Conservation (phyloP, 2,888 invertebrate species). For the Tenthredo scrophulariae region DNA sequence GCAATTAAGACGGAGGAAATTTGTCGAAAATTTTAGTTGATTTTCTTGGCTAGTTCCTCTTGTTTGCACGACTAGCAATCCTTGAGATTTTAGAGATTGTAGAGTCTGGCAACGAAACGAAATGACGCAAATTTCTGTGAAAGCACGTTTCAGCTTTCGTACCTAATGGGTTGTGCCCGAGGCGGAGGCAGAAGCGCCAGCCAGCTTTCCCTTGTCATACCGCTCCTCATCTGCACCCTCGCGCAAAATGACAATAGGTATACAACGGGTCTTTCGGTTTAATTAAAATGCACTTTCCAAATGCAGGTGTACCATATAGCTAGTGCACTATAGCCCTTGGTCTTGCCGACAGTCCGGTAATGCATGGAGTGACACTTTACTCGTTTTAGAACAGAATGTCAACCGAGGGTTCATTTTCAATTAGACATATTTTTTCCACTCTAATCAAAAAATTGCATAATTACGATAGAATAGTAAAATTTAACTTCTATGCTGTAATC, state of each 20-base stretch:
- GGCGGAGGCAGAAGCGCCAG: conserved; percentile 33
- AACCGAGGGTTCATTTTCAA: neutral
- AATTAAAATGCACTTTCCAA: conserved; percentile 63
- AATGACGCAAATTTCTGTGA: conserved; percentile 66
- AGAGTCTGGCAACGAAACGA: conserved; percentile 62
- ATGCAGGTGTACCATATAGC: conserved; percentile 18
- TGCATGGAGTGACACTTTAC: conserved; percentile 8
- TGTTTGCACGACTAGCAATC: conserved; percentile 35
- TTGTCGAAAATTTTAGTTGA: conserved; percentile 7
- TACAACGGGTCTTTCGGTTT: conserved; percentile 66
- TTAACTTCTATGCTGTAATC: neutral
- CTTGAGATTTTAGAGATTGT: conserved; percentile 42
- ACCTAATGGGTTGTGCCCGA: conserved; percentile 43
- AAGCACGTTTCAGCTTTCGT: conserved; percentile 57
- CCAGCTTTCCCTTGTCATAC: conserved; percentile 41
- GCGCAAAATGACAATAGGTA: conserved; percentile 58
- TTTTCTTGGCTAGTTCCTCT: conserved; percentile 37
- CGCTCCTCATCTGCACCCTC: conserved; percentile 42
- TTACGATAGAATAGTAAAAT: too few relatives aligned
- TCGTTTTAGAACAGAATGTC: neutral
- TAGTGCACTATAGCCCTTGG: conserved; percentile 6
- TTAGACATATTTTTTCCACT: neutral
- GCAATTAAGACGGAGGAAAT: neutral
- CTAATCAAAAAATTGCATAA: neutral
- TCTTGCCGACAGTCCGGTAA: conserved; percentile 24